phyloP scores from a whole-genome alignment of 2,888 invertebrate species.

The Mylabris sibirica region DNA sequence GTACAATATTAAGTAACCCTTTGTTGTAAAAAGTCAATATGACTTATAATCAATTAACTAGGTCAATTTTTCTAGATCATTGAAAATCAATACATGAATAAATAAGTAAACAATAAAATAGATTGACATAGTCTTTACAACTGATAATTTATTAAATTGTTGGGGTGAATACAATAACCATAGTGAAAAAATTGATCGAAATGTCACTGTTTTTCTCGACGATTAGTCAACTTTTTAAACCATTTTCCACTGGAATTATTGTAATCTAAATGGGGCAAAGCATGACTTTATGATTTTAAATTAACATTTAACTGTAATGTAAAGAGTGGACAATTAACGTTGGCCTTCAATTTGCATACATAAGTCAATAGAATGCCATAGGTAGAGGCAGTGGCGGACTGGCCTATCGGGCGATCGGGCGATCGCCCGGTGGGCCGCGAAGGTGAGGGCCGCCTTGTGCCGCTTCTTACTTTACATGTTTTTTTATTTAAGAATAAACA shows the following conservation, averaged over 20 bases:
- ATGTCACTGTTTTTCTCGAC: neutral
- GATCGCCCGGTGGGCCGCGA: too few relatives aligned
- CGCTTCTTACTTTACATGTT: too few relatives aligned
- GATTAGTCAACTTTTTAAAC: neutral
- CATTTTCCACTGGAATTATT: neutral
- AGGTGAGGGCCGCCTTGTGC: too few relatives aligned
- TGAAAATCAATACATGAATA: neutral
- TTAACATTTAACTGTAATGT: slow-evolving; percentile 19
- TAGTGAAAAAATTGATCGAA: neutral
- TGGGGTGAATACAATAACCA: neutral
- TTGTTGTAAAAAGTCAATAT: neutral
- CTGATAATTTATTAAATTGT: neutral
- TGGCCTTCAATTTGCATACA: slow-evolving; percentile 21
- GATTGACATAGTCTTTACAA: neutral
- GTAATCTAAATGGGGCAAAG: slow-evolving; percentile 10
- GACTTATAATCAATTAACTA: neutral
- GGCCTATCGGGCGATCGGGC: too few relatives aligned
- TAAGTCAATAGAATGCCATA: slow-evolving; percentile 21
- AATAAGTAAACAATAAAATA: neutral
- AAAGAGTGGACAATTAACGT: slow-evolving; percentile 23
- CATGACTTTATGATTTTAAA: slow-evolving; percentile 21
- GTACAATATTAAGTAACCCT: neutral
- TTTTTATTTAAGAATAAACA: too few relatives aligned
- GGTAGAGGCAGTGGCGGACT: too few relatives aligned
- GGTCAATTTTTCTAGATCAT: slow-evolving; percentile 3